Base-by-base conservation (phyloP, 2,888 invertebrate species). In the Leptura quadrifasciata region DNA sequence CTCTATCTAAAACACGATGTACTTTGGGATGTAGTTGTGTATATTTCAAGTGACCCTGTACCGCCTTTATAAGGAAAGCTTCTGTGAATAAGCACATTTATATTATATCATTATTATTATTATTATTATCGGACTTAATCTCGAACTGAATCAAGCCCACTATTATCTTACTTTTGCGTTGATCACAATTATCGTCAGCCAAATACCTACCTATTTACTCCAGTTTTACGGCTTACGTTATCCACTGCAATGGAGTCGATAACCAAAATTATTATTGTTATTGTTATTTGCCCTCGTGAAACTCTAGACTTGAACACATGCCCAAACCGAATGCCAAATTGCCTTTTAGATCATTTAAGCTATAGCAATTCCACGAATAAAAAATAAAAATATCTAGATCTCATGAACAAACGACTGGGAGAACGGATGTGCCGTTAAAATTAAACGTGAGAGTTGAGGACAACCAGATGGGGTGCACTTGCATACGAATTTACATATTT, bases 351-450 rank as follows among this genome's bases (percentile, higher is more conserved):
- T 58, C 58, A 31, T 57, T 15, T 1, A 10, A 57, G 57, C 57
- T 10, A 57, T 57, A 57, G 18, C 17, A 18, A 57, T 58, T 2
- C 39, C 58, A 20, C 18, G 69, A 69, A 69, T 68, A 57, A 68
- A 69, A 39, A 67, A 65, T 24, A 21, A 12, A 24, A 21, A 52
- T 15, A 54, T 65, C 58, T 47, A 21, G 39, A 21, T 9, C 35
- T 27, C n/a, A 18, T 8, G 69, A 39, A 24, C n/a, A 58, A 69
- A 69, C 58, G 39, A 60, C 35, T 47, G 58, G 20, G 24, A 60
- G 73, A 78, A 76, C 83, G 82, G 81, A 83, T 82, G 81, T 78
- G 76, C 78, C 74, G 81, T 80, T 82, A 83, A 81, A 82, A 81
- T 81, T 83, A 83, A 81, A 82, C 77, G 73, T 69, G 71, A 61